A percentile compares a stretch with the other conserved stretches of the same genome.
Conservation (phyloP, 2,888 invertebrate species). For the Linnaemya vulpina region DNA sequence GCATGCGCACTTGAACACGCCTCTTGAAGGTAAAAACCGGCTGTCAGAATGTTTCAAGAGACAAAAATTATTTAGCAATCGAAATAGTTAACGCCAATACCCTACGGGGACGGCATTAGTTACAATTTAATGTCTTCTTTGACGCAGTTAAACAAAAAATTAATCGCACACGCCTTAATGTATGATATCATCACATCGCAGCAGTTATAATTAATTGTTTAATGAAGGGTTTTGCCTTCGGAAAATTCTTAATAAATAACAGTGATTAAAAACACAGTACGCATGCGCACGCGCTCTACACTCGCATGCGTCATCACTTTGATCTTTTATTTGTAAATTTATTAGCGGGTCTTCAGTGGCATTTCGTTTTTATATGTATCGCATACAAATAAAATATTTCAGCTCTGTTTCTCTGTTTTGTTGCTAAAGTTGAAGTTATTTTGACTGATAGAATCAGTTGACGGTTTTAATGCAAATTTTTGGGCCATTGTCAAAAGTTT, state of each 20-base stretch:
- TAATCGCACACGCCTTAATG: no score
- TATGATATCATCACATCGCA: no score
- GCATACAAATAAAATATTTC: conserved; percentile 51
- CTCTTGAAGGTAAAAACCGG: conserved; percentile 2
- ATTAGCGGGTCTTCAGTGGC: conserved; percentile 43
- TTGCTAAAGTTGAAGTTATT: conserved; percentile 17
- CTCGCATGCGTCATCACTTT: conserved; percentile 34
- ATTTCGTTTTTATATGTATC: conserved; percentile 33
- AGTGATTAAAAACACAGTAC: no score
- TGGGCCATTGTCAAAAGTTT: conserved; percentile 65
- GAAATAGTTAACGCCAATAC: conserved; percentile 8
- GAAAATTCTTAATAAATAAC: no score
- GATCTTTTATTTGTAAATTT: conserved; percentile 55
- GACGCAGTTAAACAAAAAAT: no score
- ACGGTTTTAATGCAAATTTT: conserved; percentile 52
- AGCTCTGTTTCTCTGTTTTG: conserved; percentile 6
- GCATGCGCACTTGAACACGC: background rate
- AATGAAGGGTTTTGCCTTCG: no score
- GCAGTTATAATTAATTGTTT: no score
- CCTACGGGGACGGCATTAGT: background rate
- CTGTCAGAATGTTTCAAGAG: background rate
- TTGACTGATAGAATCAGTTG: conserved; percentile 12
- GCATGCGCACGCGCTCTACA: background rate
- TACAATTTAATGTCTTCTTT: no score
- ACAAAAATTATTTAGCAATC: background rate